Base-by-base conservation (phyloP, 2,888 invertebrate species). In the Zaprionus lineosus region DNA sequence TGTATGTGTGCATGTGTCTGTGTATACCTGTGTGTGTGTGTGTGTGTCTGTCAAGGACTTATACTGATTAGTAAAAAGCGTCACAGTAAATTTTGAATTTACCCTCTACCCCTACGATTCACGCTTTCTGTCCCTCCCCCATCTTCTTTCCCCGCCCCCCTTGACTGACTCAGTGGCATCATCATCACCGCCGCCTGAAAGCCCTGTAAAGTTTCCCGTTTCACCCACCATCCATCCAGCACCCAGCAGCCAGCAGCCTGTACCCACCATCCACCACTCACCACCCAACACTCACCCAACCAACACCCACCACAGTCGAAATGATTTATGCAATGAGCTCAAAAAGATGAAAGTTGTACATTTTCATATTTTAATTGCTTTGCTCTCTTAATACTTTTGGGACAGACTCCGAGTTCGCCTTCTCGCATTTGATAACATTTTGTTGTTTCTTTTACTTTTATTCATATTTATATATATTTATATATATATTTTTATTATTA, bases 361-460 rank as follows among this genome's bases (percentile, higher is more conserved):
- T 77, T 83, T 85, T 87, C 84, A 87, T 86, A 86, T 86, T 87
- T 86, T 86, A 86, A 86, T 86, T 86, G 86, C 86, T 86, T 87
- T 86, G 84, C 81, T 86, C 84, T 84, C 71, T 75, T 86, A 81
- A 82, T 77, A 79, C 77, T 82, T 75, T 72, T 74, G 84, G 79
- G 87, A 72, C 81, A 70, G 67, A 50, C 73, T 62, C 34, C 31
- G 21, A 59, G 43, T 18, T 24, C 11, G 12, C 37, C 16, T 11
- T 4, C 55, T 50, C 40, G 28, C 60, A 58, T 62, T 56, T 53
- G 36, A 43, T 52, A 70, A 74, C 73, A 59, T 72, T 46, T 51
- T 44, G 47, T 63, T 63, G 55, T 63, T 63, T 52, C 56, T 51
- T 39, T 18, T n/a, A n/a, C n/a, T n/a, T n/a, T n/a, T n/a, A n/a